Percentiles rank a stretch among this genome's conserved stretches.
Conservation (phyloP, 2,797 vertebrate species). For the Rhinichthys osculus region DNA sequence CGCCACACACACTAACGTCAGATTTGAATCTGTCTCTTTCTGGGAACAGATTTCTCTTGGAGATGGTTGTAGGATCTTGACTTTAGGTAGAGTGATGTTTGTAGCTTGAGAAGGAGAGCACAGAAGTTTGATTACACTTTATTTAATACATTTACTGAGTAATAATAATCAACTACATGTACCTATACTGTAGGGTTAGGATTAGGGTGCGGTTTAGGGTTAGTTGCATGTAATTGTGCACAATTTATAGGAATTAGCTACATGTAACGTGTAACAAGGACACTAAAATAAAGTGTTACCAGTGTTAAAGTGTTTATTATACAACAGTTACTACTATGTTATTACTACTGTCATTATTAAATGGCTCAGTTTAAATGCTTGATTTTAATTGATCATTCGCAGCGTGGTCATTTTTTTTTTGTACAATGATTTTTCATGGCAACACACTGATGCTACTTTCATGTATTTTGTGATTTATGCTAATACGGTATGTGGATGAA, state of each 20-base stretch:
- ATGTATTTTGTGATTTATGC: background rate
- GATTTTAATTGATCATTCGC: background rate
- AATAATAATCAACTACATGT: background rate
- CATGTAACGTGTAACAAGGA: background rate
- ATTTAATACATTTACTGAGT: background rate
- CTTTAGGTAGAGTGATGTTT: slow-evolving; percentile 21
- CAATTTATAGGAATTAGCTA: background rate
- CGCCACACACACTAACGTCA: slow-evolving; percentile 62
- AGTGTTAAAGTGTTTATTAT: background rate
- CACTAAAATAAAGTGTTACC: background rate
- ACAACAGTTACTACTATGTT: background rate
- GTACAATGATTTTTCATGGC: background rate
- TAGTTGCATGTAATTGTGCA: background rate
- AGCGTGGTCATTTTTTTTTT: background rate
- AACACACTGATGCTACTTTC: background rate
- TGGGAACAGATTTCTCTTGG: slow-evolving; percentile 51
- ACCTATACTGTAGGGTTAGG: background rate
- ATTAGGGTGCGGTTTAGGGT: background rate
- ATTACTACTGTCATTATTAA: background rate
- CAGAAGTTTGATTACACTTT: background rate
- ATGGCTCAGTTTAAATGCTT: background rate
- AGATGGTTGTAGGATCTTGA: slow-evolving; percentile 59
- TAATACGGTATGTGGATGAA: background rate
- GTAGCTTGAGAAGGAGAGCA: slow-evolving; percentile 28
- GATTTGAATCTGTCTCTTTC: background rate